These are phyloP conservation scores for Temnothorax longispinosus DNA, from an alignment of 1,140 invertebrate species.

Conservation along the genomic window DNA sequence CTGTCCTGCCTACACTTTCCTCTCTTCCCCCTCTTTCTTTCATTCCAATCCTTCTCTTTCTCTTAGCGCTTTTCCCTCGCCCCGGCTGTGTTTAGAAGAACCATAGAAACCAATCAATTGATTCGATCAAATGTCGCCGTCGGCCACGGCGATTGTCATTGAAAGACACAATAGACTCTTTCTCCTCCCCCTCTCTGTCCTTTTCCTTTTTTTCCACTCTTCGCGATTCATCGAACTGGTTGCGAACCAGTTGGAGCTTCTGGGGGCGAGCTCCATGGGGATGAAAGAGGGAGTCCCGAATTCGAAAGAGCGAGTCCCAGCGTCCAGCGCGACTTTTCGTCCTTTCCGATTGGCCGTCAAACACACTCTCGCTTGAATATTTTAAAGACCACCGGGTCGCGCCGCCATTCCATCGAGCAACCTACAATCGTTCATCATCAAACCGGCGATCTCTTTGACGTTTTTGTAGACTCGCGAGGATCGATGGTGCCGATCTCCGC, in stretches of 20 bases:
- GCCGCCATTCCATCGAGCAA: conserved; percentile 34
- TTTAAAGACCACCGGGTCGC: conserved; percentile 61
- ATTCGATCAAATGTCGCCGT: conserved; percentile 82
- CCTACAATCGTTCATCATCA: conserved; percentile 64
- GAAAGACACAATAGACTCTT: conserved; percentile 79
- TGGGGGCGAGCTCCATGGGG: not conserved
- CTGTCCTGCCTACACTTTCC: conserved; percentile 22
- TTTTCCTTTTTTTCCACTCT: conserved; percentile 45
- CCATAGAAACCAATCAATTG: conserved; percentile 80
- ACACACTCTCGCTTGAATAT: conserved; percentile 75
- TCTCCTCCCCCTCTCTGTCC: conserved; percentile 59
- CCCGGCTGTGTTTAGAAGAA: conserved; percentile 76
- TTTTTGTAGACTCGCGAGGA: conserved; percentile 55
- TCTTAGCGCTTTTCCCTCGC: conserved; percentile 46
- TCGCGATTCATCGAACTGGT: conserved; percentile 35
- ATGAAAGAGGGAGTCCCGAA: conserved; percentile 31
- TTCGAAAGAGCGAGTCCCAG: conserved; percentile 50
- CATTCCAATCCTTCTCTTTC: not conserved
- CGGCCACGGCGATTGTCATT: conserved; percentile 82
- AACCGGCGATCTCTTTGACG: conserved; percentile 55
- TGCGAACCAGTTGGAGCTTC: conserved; percentile 34
- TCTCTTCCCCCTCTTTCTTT: not conserved
- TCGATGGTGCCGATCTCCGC: conserved; percentile 49
- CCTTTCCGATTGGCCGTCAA: conserved; percentile 70
- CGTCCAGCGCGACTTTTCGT: conserved; percentile 61